These are phyloP conservation scores for Trogon melanurus DNA, from an alignment of 2,113 vertebrate genomes.

Conservation along the genomic window DNA sequence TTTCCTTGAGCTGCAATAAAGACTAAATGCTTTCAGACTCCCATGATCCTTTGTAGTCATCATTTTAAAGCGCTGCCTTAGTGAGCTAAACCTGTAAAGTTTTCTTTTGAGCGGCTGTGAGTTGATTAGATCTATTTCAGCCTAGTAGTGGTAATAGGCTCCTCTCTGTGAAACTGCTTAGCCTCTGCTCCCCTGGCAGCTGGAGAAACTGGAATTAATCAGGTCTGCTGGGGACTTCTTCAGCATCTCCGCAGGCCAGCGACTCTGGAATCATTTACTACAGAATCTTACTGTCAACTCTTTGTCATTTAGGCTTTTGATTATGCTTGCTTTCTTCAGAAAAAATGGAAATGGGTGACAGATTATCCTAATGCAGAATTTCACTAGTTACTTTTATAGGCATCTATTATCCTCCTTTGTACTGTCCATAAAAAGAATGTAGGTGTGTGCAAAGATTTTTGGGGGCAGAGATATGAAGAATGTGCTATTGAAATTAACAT, in stretches of 20 bases:
- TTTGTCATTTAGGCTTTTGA: slow-evolving; percentile 99
- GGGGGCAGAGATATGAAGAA: slow-evolving; percentile 51
- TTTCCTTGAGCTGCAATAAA: slow-evolving; percentile 87
- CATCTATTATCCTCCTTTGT: slow-evolving; percentile 82
- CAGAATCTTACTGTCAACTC: slow-evolving; percentile 99
- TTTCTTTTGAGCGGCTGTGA: slow-evolving; percentile 89
- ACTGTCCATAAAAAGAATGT: slow-evolving; percentile 73
- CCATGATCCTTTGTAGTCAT: slow-evolving; percentile 88
- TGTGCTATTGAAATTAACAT: slow-evolving; percentile 65
- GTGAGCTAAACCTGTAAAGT: slow-evolving; percentile 92
- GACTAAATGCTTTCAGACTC: slow-evolving; percentile 94
- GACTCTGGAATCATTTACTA: slow-evolving; percentile 99
- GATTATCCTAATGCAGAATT: slow-evolving; percentile 90
- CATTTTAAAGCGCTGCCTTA: slow-evolving; percentile 92
- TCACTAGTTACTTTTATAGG: slow-evolving; percentile 84
- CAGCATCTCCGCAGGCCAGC: slow-evolving; percentile 93
- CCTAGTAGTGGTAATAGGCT: slow-evolving; percentile 96
- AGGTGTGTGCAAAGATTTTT: slow-evolving; percentile 66
- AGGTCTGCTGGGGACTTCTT: slow-evolving; percentile 99
- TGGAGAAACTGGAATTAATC: slow-evolving; percentile 99
- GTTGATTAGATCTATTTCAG: slow-evolving; percentile 99
- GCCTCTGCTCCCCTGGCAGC: slow-evolving; percentile 93
- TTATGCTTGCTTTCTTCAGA: slow-evolving; percentile 84
- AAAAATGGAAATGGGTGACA: slow-evolving; percentile 90
- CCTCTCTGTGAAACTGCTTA: slow-evolving; percentile 94